Percentiles rank a stretch among this genome's conserved stretches.
These are phyloP conservation scores for Trachymyrmex septentrionalis DNA, from an alignment of 1,140 invertebrate genomes.

Conservation along the genomic window DNA sequence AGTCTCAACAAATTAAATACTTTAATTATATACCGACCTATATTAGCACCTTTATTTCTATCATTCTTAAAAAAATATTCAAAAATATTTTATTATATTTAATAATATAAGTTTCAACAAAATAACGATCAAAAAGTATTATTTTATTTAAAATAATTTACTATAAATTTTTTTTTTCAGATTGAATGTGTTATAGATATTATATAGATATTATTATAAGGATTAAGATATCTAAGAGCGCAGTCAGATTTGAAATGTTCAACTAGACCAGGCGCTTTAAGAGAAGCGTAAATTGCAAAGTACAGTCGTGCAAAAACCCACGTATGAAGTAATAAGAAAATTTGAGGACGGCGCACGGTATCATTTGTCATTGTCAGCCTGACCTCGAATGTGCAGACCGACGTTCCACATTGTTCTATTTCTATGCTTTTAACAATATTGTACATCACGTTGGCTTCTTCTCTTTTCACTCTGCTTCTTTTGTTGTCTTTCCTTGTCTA, in stretches of 20 bases:
- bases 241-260: slow-evolving; percentile 64
- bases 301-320: slow-evolving; percentile 67
- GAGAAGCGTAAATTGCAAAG: slow-evolving; percentile 72
- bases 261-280: not conserved
- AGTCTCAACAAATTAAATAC: not conserved
- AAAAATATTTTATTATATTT: not conserved
- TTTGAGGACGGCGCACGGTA: slow-evolving; percentile 77
- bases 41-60: not conserved
- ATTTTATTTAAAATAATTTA: slow-evolving; percentile 1
- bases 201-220: not conserved
- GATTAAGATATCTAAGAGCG: not conserved
- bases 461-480: slow-evolving; percentile 72
- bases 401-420: slow-evolving; percentile 78
- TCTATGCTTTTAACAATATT: slow-evolving; percentile 83
- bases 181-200: too few relatives aligned
- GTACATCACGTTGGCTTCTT: slow-evolving; percentile 77
- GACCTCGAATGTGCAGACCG: slow-evolving; percentile 77
- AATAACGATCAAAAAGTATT: not conserved
- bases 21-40: not conserved
- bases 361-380: slow-evolving; percentile 84
- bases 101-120: not conserved
- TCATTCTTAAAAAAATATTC: not conserved
- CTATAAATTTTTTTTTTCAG: too few relatives aligned
- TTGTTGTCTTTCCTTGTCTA: slow-evolving; percentile 69
- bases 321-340: slow-evolving; percentile 80